Evolutionary conservation across 2,888 invertebrate genomes (phyloP).

Genomic region (Nomada fabriciana): DNA sequence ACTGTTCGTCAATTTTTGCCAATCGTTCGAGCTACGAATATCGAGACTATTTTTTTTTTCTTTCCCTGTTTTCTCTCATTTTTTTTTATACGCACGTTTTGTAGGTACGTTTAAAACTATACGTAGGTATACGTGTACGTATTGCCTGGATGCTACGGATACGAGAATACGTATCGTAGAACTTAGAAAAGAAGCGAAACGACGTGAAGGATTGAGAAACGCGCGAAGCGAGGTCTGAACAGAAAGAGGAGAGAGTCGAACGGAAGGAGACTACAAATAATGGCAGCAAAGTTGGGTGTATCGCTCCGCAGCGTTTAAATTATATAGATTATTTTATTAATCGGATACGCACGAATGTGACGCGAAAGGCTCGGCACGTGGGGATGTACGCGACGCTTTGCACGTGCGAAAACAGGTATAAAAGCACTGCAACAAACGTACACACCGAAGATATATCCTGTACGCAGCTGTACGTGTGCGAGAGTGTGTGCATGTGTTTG

Average conservation of each 20-base stretch:
- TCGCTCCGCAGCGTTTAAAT: conserved; percentile 74
- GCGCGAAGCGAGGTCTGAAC: not conserved
- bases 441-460: conserved; percentile 13
- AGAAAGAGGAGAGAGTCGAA: not conserved
- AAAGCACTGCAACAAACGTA: conserved; percentile 27
- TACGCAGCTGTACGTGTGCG: conserved; percentile 1
- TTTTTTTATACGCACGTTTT: conserved; percentile 74
- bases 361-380: conserved; percentile 10
- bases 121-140: conserved; percentile 51
- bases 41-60: too few relatives aligned
- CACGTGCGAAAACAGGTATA: conserved; percentile 7
- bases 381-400: not conserved
- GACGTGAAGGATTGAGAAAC: not conserved
- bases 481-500: not conserved
- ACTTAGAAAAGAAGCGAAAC: conserved; percentile 10
- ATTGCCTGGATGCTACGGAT: not conserved
- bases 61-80: conserved; percentile 72
- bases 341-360: conserved; percentile 49
- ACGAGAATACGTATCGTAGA: not conserved
- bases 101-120: conserved; percentile 63
- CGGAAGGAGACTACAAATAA: conserved; percentile 19
- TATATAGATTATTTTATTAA: conserved; percentile 76
- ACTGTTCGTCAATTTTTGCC: conserved; percentile 60
- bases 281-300: conserved; percentile 1
- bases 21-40: conserved; percentile 66